Evolutionary conservation across 2,888 invertebrate genomes (phyloP).

Genomic region (Cephus pygmeus): DNA sequence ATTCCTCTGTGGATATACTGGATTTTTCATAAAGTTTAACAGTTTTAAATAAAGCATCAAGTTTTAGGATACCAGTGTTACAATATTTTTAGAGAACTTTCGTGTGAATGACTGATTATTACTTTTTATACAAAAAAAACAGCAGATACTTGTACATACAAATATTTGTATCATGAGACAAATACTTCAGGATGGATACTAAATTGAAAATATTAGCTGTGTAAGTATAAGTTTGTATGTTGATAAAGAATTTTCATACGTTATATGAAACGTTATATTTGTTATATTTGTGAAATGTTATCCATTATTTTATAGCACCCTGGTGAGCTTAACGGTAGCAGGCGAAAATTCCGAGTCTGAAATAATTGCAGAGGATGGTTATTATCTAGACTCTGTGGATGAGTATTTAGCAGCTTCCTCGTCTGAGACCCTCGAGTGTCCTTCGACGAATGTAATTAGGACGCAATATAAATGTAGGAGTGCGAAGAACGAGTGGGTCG

Average conservation of each 20-base stretch:
- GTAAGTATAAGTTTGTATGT: neutral
- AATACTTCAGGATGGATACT: neutral
- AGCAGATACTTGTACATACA: neutral
- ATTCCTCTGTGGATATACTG: neutral
- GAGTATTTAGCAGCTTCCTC: constrained; percentile 18
- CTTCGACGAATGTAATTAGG: constrained; percentile 72
- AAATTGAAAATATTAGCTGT: neutral
- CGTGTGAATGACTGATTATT: neutral
- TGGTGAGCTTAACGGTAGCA: neutral
- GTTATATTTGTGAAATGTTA: no score
- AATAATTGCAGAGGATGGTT: constrained; percentile 21
- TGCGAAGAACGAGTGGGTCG: constrained; percentile 71
- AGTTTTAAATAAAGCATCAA: neutral
- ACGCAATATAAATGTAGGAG: constrained; percentile 71
- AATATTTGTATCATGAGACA: neutral
- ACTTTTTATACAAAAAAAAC: neutral
- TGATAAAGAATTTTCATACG: no score
- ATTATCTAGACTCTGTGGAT: constrained; percentile 22
- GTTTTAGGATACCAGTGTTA: neutral
- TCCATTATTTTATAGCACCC: neutral
- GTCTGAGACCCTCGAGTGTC: constrained; percentile 67
- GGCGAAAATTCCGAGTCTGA: neutral
- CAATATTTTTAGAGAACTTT: neutral
- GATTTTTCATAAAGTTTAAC: neutral
- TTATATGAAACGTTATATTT: no score